Evolutionary conservation across 2,113 vertebrate species (phyloP).

Genomic region (Zosterops pallidus): DNA sequence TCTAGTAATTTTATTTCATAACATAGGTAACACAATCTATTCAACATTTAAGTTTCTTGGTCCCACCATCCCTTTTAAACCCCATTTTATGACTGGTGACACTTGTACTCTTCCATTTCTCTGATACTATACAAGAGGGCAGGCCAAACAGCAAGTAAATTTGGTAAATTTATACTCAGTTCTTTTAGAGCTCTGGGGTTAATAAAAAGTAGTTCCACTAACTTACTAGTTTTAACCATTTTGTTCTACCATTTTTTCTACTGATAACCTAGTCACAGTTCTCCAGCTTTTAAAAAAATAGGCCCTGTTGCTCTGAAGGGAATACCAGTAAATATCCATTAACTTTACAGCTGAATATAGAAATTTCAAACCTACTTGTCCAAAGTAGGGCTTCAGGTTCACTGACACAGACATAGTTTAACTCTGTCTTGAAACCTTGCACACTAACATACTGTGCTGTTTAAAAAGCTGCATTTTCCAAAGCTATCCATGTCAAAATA

Average conservation of each 20-base stretch:
- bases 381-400: not conserved
- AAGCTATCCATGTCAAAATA: not conserved
- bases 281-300: not conserved
- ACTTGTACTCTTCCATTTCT: not conserved
- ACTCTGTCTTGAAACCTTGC: not conserved
- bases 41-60: not conserved
- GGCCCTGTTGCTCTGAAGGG: not conserved
- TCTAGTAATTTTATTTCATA: not conserved
- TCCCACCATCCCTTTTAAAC: not conserved
- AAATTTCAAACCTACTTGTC: not conserved
- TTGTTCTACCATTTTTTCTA: not conserved
- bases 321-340: not conserved
- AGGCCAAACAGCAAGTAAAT: not conserved
- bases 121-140: fast-evolving
- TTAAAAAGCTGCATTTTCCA: not conserved
- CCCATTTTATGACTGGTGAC: not conserved
- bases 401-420: not conserved
- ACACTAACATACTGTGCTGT: fast-evolving
- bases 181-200: not conserved
- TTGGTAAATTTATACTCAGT: not conserved
- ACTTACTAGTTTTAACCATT: not conserved
- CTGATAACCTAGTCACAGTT: not conserved
- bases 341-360: not conserved
- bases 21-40: not conserved
- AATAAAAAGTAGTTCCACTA: not conserved